Evolutionary conservation across 2,113 vertebrate species (phyloP).

Genomic region (Platysternon megacephalum): DNA sequence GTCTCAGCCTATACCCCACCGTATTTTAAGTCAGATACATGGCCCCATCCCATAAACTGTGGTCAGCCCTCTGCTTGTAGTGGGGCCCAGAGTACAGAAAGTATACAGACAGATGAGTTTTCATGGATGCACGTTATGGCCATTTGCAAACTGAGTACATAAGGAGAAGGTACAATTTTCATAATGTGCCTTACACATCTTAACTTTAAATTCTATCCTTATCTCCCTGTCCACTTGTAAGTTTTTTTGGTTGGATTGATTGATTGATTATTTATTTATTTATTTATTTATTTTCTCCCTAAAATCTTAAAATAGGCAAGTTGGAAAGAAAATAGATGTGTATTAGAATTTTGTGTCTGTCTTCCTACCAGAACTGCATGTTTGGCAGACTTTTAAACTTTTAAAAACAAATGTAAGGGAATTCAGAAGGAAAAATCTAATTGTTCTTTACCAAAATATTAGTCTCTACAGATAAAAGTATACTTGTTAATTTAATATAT

Average conservation of each 20-base stretch:
- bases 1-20: neutral
- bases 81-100: neutral
- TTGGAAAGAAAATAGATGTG: neutral
- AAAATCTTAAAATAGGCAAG: neutral
- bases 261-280: neutral
- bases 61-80: neutral
- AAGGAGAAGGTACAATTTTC: neutral
- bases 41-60: neutral
- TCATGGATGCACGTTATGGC: neutral
- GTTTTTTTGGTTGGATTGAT: fast-evolving
- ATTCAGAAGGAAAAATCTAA: neutral
- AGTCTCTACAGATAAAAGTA: neutral
- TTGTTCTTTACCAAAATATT: neutral
- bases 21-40: neutral
- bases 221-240: neutral
- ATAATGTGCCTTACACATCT: neutral
- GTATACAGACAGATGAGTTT: neutral
- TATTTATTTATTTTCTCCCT: neutral
- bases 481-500: constrained; percentile 28
- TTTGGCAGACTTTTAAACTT: neutral
- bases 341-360: neutral
- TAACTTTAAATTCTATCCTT: neutral
- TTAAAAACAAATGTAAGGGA: neutral
- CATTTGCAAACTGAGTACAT: neutral
- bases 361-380: neutral